These are phyloP conservation scores for Holacanthella duospinosa DNA, from an alignment of 2,888 invertebrate genomes.

Conservation along the genomic window DNA sequence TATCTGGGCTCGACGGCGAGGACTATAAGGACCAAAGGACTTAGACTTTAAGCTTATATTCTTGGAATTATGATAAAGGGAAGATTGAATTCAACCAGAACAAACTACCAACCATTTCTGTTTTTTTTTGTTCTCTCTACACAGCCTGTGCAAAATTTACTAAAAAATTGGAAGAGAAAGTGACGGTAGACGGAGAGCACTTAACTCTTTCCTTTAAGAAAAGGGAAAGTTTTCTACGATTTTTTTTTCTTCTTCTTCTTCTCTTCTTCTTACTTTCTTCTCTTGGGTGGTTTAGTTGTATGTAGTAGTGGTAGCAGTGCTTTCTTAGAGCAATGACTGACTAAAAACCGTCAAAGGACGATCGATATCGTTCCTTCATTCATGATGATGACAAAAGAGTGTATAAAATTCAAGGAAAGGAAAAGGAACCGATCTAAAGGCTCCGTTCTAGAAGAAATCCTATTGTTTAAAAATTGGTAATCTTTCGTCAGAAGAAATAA, in stretches of 20 bases:
- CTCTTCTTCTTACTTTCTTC: background rate
- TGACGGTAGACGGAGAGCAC: background rate
- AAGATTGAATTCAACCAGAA: slow-evolving; percentile 1
- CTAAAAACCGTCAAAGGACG: slow-evolving; percentile 3
- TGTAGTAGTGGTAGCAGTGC: too few relatives aligned
- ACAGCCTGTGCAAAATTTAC: too few relatives aligned
- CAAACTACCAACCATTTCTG: background rate
- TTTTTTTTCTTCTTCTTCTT: background rate
- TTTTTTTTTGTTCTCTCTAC: background rate
- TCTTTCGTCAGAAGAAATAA: too few relatives aligned
- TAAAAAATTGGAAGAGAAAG: too few relatives aligned
- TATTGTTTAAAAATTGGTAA: too few relatives aligned
- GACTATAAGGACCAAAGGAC: too few relatives aligned
- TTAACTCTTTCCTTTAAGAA: background rate
- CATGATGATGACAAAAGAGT: background rate
- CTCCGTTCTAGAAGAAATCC: too few relatives aligned
- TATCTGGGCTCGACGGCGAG: background rate
- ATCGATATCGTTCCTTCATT: background rate
- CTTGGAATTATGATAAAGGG: background rate
- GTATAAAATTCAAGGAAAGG: too few relatives aligned
- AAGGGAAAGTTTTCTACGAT: background rate
- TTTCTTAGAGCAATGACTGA: too few relatives aligned
- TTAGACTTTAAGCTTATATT: too few relatives aligned
- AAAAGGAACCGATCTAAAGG: too few relatives aligned
- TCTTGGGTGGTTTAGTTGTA: background rate